phyloP scores from a whole-genome alignment of 1,140 invertebrate species.

The Drosophila mayri region DNA sequence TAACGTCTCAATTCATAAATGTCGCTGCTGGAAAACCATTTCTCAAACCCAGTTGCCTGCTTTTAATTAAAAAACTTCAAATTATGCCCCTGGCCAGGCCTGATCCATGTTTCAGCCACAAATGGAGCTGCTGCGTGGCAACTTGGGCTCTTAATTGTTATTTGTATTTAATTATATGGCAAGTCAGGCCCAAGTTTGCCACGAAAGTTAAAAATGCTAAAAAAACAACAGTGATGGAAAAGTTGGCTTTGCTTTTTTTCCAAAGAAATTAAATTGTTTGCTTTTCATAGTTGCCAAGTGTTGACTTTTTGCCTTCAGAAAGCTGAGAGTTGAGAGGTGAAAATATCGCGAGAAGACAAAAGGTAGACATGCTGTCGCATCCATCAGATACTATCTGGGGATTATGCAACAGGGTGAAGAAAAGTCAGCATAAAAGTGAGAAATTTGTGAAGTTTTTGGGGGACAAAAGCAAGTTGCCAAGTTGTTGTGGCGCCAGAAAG shows the following conservation, averaged over 20 bases:
- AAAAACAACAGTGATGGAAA: constrained; percentile 31
- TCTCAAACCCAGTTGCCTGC: constrained; percentile 28
- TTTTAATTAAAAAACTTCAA: constrained; percentile 71
- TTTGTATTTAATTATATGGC: constrained; percentile 71
- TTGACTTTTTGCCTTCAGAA: constrained; percentile 15
- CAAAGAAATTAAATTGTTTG: constrained; percentile 58
- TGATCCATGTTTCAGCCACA: constrained; percentile 31
- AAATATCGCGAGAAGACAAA: constrained; percentile 25
- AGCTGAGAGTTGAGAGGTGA: constrained; percentile 3
- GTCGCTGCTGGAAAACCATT: constrained; percentile 36
- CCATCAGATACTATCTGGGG: constrained; percentile 22
- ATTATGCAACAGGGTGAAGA: constrained; percentile 30
- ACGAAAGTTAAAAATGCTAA: constrained; percentile 43
- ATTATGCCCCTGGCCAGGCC: constrained; percentile 39
- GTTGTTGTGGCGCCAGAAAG: not conserved
- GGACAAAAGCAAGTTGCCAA: not conserved
- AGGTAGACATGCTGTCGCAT: constrained; percentile 10
- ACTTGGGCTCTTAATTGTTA: constrained; percentile 57
- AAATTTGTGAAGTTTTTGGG: constrained; percentile 13
- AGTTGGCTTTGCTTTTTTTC: constrained; percentile 42
- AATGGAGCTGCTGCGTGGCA: constrained; percentile 29
- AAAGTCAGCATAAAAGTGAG: constrained; percentile 21
- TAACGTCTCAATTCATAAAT: constrained; percentile 75
- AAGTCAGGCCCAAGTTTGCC: constrained; percentile 39
- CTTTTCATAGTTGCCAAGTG: constrained; percentile 52